Percentiles rank a stretch among this genome's conserved stretches.
Evolutionary conservation across 1,140 invertebrate species (phyloP).

Genomic region (Micrasema minimum): DNA sequence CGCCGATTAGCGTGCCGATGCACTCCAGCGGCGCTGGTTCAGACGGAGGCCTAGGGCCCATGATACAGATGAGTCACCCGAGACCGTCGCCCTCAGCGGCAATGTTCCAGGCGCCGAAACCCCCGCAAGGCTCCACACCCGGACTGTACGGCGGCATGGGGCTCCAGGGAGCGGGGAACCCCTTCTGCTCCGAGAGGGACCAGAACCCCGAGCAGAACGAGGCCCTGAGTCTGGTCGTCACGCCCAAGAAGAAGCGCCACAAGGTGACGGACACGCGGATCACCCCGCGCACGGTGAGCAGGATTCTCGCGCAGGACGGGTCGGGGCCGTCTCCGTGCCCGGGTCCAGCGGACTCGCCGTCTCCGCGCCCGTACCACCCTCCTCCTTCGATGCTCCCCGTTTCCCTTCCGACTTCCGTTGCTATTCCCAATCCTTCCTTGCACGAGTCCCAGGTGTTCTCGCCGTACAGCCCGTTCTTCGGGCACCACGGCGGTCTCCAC

Average conservation of each 20-base stretch:
- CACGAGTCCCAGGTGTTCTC: conserved; percentile 95
- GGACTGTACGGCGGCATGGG: conserved; percentile 70
- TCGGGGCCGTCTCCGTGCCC: conserved; percentile 71
- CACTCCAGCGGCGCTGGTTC: conserved; percentile 62
- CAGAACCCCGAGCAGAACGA: conserved; percentile 89
- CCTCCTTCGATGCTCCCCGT: conserved; percentile 86
- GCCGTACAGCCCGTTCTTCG: conserved; percentile 88
- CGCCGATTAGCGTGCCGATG: conserved; percentile 71
- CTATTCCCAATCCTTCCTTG: conserved; percentile 94
- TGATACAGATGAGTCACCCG: conserved; percentile 76
- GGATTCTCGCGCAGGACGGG: conserved; percentile 84
- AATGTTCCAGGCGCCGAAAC: conserved; percentile 84
- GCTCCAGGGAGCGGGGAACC: conserved; percentile 69
- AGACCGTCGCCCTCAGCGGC: conserved; percentile 73
- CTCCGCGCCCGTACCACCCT: conserved; percentile 78
- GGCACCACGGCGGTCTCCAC: conserved; percentile 65
- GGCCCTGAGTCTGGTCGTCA: conserved; percentile 91
- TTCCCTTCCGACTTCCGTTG: conserved; percentile 91
- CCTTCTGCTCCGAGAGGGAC: conserved; percentile 77
- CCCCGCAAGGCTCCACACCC: conserved; percentile 74
- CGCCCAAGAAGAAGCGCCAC: conserved; percentile 94
- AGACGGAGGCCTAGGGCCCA: conserved; percentile 65
- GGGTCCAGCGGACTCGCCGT: conserved; percentile 70
- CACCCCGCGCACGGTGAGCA: conserved; percentile 88
- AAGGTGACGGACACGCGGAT: conserved; percentile 97